Evolutionary conservation across 2,797 vertebrate genomes (phyloP).

Genomic region (Perodicticus potto): DNA sequence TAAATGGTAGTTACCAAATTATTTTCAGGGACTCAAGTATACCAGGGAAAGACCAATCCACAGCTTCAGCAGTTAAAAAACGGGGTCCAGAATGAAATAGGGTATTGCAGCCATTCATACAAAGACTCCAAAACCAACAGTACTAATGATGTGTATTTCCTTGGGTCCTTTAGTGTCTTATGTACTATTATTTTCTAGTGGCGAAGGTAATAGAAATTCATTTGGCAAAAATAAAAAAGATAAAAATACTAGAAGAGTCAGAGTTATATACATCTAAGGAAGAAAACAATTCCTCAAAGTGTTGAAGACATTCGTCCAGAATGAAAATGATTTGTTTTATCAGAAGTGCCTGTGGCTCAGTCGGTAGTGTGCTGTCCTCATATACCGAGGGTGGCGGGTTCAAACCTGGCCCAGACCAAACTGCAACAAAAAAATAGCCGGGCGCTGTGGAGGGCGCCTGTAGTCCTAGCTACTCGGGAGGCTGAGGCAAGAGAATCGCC

Average conservation of each 20-base stretch:
- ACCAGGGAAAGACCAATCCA: not conserved
- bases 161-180: not conserved
- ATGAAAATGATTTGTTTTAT: not conserved
- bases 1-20: not conserved
- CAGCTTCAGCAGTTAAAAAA: not conserved
- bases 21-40: not conserved
- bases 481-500: no score
- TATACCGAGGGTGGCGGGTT: no score
- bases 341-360: no score
- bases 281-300: not conserved
- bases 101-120: not conserved
- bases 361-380: no score
- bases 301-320: not conserved
- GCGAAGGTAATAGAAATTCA: not conserved
- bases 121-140: not conserved
- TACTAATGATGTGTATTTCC: not conserved
- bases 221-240: not conserved
- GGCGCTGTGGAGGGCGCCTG: no score
- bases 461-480: no score
- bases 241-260: not conserved
- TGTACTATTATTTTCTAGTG: not conserved
- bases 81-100: not conserved
- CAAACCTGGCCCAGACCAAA: no score
- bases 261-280: not conserved
- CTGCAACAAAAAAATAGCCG: no score